Conservation (phyloP, 2,888 invertebrate species). For the Campoplex nolae region DNA sequence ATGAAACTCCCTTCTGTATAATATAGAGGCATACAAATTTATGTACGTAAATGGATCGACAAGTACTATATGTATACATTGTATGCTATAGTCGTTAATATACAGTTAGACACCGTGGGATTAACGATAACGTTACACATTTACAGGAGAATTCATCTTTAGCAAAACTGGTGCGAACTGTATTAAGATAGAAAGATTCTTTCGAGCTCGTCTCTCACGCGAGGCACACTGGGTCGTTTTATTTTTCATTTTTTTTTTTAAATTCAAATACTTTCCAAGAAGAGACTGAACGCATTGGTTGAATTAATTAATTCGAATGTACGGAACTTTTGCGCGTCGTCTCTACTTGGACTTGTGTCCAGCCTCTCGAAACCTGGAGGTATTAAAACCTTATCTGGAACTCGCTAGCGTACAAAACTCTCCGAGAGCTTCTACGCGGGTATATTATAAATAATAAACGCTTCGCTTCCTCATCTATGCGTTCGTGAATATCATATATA, state of each 20-base stretch:
- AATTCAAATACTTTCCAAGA: background rate
- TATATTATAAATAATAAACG: slow-evolving; percentile 57
- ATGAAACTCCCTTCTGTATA: slow-evolving; percentile 39
- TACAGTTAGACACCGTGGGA: slow-evolving; percentile 74
- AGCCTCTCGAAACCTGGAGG: background rate
- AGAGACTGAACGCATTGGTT: background rate
- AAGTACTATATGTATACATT: slow-evolving; percentile 14
- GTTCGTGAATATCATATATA: background rate
- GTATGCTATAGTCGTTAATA: slow-evolving; percentile 66
- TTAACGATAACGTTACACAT: slow-evolving; percentile 71
- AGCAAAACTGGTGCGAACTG: slow-evolving; percentile 28
- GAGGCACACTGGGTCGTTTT: slow-evolving; percentile 1
- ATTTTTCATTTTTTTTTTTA: background rate
- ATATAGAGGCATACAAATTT: background rate
- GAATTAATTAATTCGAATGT: background rate
- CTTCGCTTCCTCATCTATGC: slow-evolving; percentile 33
- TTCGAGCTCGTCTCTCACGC: slow-evolving; percentile 7
- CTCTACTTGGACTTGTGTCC: slow-evolving; percentile 18
- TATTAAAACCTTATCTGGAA: slow-evolving; percentile 51
- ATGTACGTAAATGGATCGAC: background rate
- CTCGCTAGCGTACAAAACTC: slow-evolving; percentile 24
- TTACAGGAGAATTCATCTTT: slow-evolving; percentile 49
- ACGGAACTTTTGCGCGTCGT: slow-evolving; percentile 9
- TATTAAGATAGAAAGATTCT: slow-evolving; percentile 3
- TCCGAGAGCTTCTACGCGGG: slow-evolving; percentile 21